A percentile compares a stretch with the other conserved stretches of the same genome.
Evolutionary conservation across 2,888 invertebrate species (phyloP).

Genomic region (Andrena haemorrhoa): DNA sequence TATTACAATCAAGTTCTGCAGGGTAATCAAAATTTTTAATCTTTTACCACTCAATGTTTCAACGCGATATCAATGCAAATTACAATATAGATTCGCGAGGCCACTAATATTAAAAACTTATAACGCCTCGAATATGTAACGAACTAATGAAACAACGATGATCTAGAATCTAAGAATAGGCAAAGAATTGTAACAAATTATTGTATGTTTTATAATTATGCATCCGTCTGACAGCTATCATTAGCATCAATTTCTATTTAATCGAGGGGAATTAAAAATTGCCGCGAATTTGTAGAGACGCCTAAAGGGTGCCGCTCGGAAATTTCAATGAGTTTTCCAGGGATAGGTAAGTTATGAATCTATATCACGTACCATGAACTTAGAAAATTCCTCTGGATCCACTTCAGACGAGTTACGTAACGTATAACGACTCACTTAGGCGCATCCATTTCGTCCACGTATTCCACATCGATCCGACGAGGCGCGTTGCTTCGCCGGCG

Average conservation of each 20-base stretch:
- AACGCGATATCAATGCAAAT: background rate
- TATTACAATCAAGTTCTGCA: background rate
- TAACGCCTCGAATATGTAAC: background rate
- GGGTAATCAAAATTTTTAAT: background rate
- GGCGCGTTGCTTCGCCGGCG: constrained; percentile 19
- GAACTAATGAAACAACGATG: background rate
- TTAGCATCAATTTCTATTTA: background rate
- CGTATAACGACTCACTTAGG: constrained; percentile 20
- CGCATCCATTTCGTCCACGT: constrained; percentile 29
- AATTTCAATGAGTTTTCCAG: constrained; percentile 28
- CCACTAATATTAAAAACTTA: background rate
- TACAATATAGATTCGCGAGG: background rate
- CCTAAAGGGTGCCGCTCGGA: background rate
- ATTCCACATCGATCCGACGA: constrained; percentile 36
- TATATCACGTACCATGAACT: constrained; percentile 18
- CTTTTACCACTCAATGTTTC: background rate
- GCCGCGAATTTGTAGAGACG: constrained; percentile 7
- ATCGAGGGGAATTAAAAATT: background rate
- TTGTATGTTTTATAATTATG: background rate
- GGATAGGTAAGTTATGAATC: constrained; percentile 25
- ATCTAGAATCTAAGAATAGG: background rate
- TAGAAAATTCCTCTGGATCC: constrained; percentile 15
- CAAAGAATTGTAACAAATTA: background rate
- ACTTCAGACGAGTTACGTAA: constrained; percentile 39
- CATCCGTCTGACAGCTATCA: background rate